Conservation (phyloP, 2,797 vertebrate genomes). For the Momotus momota region DNA sequence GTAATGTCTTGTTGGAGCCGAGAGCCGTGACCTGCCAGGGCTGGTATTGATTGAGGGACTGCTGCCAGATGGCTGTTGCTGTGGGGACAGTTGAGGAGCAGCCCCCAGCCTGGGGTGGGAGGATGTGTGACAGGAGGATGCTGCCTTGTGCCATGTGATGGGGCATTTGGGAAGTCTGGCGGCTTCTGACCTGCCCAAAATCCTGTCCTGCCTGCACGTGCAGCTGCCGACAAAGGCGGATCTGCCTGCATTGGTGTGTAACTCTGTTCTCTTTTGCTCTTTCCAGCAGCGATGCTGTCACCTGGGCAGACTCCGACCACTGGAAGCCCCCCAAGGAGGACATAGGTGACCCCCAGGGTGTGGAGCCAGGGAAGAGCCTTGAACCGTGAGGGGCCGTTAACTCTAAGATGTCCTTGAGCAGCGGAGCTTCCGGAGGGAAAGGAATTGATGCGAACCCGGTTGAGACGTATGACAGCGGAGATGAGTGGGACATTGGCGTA, state of each 20-base stretch:
- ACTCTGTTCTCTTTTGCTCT: slow-evolving; percentile 75
- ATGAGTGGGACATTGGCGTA: slow-evolving; percentile 99
- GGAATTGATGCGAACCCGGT: slow-evolving; percentile 99
- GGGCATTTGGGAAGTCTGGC: neutral
- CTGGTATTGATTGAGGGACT: slow-evolving; percentile 24
- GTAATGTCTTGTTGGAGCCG: slow-evolving; percentile 44
- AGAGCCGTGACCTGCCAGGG: slow-evolving; percentile 45
- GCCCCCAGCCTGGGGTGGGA: fast-evolving
- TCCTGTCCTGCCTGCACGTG: neutral
- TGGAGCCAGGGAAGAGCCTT: slow-evolving; percentile 82
- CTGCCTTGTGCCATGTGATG: fast-evolving
- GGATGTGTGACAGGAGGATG: neutral
- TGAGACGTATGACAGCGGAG: slow-evolving; percentile 99
- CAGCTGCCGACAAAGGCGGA: neutral
- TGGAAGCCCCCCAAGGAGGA: slow-evolving; percentile 78
- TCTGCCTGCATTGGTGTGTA: neutral
- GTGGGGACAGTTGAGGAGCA: neutral
- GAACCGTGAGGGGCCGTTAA: slow-evolving; percentile 89
- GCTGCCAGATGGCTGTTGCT: slow-evolving; percentile 41
- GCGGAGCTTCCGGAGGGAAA: slow-evolving; percentile 99
- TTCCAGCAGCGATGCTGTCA: slow-evolving; percentile 82
- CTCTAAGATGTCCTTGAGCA: slow-evolving; percentile 99
- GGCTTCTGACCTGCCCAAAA: neutral
- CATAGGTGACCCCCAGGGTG: slow-evolving; percentile 76
- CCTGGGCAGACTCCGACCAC: slow-evolving; percentile 73